These are phyloP conservation scores for Bothrops jararaca DNA, from an alignment of 2,113 vertebrate species.

Conservation along the genomic window DNA sequence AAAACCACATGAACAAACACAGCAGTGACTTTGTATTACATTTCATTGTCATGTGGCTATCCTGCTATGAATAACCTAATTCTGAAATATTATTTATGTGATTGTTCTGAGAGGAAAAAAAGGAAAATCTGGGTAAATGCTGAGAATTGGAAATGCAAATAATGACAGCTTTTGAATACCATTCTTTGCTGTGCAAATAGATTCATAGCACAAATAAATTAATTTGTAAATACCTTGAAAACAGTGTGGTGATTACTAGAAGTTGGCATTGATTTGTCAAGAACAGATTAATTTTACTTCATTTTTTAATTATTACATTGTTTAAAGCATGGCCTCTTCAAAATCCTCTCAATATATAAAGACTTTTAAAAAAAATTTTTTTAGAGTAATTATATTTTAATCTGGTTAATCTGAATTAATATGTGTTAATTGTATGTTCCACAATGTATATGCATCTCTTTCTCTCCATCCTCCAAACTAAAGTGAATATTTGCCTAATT, in stretches of 20 bases:
- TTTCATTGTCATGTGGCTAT: background rate
- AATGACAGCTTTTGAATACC: background rate
- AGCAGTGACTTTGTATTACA: background rate
- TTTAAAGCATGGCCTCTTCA: background rate
- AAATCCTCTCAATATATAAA: background rate
- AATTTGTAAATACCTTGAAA: background rate
- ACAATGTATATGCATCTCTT: background rate
- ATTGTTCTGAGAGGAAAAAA: background rate
- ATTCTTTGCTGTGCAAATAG: background rate
- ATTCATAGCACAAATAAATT: background rate
- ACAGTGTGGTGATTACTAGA: background rate
- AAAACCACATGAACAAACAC: background rate
- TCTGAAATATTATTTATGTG: background rate
- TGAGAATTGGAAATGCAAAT: background rate
- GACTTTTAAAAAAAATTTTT: background rate
- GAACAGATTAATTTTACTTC: background rate
- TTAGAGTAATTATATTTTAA: background rate
- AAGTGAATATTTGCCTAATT: background rate
- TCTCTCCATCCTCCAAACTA: background rate
- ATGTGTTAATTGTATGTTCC: background rate
- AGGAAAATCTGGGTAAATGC: background rate
- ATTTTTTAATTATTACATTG: background rate
- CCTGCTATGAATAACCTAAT: background rate
- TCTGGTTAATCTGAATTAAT: background rate
- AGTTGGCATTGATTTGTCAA: background rate